These are phyloP conservation scores for Netelia fuscicornis DNA, from an alignment of 2,888 invertebrate genomes.

Conservation along the genomic window DNA sequence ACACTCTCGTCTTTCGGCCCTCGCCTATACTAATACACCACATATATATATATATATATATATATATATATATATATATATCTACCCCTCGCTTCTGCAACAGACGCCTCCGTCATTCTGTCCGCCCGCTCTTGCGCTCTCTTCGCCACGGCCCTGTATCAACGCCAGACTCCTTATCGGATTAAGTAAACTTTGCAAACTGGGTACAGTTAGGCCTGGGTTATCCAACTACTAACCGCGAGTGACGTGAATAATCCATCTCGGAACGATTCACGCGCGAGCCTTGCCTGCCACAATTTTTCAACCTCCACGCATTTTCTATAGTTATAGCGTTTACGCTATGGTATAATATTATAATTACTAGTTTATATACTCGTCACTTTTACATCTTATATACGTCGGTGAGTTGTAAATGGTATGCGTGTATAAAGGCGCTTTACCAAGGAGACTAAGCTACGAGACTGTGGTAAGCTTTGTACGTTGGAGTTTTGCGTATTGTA, in stretches of 20 bases:
- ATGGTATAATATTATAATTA: no score
- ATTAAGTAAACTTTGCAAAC: conserved; percentile 78
- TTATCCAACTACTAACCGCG: conserved; percentile 38
- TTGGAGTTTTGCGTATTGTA: neutral
- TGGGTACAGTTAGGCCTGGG: conserved; percentile 62
- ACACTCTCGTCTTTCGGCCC: conserved; percentile 32
- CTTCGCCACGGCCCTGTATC: conserved; percentile 55
- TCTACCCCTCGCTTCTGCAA: conserved; percentile 28
- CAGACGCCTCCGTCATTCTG: conserved; percentile 33
- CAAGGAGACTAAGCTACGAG: neutral
- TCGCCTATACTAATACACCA: neutral
- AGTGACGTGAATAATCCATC: conserved; percentile 57
- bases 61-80: neutral
- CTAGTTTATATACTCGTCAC: no score
- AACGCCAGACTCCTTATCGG: conserved; percentile 75
- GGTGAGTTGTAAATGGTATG: no score
- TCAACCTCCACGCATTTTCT: conserved; percentile 11
- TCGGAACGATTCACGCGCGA: neutral
- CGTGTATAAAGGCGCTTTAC: neutral
- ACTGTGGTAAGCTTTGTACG: neutral
- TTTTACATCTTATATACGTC: no score
- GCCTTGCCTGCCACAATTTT: conserved; percentile 4
- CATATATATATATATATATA: neutral
- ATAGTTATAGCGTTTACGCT: neutral
- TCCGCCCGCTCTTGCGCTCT: conserved; percentile 14